These are phyloP conservation scores for Clarias magur DNA, from an alignment of 2,113 vertebrate genomes.

Conservation along the genomic window DNA sequence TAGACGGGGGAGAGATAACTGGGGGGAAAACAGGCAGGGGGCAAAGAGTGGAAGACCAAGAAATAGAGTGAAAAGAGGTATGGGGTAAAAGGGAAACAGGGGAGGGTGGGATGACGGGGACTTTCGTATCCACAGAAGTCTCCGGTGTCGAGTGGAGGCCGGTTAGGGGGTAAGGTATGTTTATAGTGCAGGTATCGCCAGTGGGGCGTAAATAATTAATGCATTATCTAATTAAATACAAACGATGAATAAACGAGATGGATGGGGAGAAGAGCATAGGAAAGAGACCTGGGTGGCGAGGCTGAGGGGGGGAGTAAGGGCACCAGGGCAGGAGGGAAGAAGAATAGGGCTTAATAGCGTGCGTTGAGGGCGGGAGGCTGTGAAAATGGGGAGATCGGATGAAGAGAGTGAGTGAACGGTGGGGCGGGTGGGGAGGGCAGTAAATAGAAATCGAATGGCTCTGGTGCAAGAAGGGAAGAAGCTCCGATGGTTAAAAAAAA, in stretches of 20 bases:
- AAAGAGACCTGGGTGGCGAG: conserved; percentile 54
- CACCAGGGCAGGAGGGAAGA: conserved; percentile 61
- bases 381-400: conserved; percentile 68
- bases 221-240: conserved; percentile 78
- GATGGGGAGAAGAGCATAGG: conserved; percentile 46
- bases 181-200: conserved; percentile 72
- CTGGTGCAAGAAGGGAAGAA: conserved; percentile 70
- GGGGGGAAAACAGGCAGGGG: conserved; percentile 72
- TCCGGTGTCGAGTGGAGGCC: conserved; percentile 53
- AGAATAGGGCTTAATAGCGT: conserved; percentile 67
- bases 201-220: conserved; percentile 78
- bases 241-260: conserved; percentile 74
- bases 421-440: conserved; percentile 53
- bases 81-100: conserved; percentile 65
- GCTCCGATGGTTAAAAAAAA: conserved; percentile 72
- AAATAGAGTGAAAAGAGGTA: conserved; percentile 77
- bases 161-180: conserved; percentile 62
- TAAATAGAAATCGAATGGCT: conserved; percentile 80
- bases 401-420: conserved; percentile 56
- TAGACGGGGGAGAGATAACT: conserved; percentile 72
- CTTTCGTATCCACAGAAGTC: conserved; percentile 51
- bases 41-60: conserved; percentile 75
- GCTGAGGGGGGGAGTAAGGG: conserved; percentile 48
- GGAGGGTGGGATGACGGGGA: conserved; percentile 27
- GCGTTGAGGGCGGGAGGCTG: conserved; percentile 63